These are phyloP conservation scores for Heteromurus nitidus DNA, from an alignment of 2,888 invertebrate genomes.

Conservation along the genomic window DNA sequence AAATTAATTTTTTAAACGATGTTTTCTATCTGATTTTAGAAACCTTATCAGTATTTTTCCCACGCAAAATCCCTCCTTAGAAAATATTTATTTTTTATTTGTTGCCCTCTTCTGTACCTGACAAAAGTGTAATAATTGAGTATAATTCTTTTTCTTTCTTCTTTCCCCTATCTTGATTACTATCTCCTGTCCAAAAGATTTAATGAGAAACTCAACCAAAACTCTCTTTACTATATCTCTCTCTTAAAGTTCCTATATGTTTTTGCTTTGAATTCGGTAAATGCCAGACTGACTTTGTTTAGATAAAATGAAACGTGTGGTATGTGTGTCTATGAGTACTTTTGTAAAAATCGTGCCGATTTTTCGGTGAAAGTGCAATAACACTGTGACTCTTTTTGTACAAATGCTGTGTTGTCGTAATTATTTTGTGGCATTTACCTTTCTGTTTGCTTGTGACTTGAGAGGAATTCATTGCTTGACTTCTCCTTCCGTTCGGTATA, in stretches of 20 bases:
- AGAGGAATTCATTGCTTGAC: no score
- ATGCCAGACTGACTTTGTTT: slow-evolving; percentile 14
- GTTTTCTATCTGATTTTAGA: slow-evolving; percentile 2
- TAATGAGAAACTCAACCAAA: no score
- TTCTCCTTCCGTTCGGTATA: no score
- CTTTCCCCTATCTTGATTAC: neutral
- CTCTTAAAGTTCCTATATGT: slow-evolving; percentile 7
- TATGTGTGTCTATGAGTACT: no score
- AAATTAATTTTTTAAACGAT: slow-evolving; percentile 23
- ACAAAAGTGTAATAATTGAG: neutral
- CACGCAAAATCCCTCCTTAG: neutral
- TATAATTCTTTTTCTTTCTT: neutral
- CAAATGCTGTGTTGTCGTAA: no score
- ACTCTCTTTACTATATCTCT: neutral
- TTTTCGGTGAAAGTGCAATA: no score
- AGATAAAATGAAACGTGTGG: no score
- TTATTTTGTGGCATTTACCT: no score
- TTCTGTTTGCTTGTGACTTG: no score
- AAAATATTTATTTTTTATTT: slow-evolving; percentile 32
- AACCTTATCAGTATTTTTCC: slow-evolving; percentile 51
- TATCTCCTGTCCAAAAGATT: neutral
- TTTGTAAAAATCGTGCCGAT: no score
- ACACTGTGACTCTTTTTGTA: no score
- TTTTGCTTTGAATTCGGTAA: slow-evolving; percentile 6
- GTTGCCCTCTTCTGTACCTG: slow-evolving; percentile 13